Evolutionary conservation across 2,888 invertebrate genomes (phyloP), one percentile per base, ranked within the genome.

Genomic region (Cremastinae sp.): DNA sequence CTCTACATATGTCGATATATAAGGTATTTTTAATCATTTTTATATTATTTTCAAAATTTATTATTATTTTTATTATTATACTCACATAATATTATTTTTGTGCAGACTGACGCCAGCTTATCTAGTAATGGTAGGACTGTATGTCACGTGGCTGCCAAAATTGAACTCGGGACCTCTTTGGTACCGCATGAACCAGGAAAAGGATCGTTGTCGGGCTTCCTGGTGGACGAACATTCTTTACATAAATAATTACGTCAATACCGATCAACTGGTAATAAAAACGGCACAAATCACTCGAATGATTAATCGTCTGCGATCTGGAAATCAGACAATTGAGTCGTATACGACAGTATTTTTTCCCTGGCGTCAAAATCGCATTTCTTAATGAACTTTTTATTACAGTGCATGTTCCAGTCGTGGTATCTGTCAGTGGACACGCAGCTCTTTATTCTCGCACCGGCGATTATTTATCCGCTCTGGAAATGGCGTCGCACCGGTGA

Each of bases 171-270:
- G 96, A 0, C 96, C 96, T 0, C 90, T 95, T 54, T 96, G 96
- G 96, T 90, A 92, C 14, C 91, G 91, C 78, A 91, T 94, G 76
- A 79, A 78, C 53, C 69, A 84, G 41, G 88, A 88, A 76, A 91
- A 92, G 79, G 91, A 93, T 56, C 90, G 94, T 69, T 95, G 95
- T 81, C 86, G 91, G 78, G 89, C 90, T 0, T 93, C 93, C 0
- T 95, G 95, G 95, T 95, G 95, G 95, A 88, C 93, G 0, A 95
- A 95, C 86, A 90, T 95, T 49, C 87, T 95, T 36, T 95, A 95
- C 86, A 91, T 95, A 58, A 95, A 95, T 84, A 95, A 95, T 85
- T 95, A 95, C 83, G 90, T 94, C 10, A 92, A 92, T 54, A 93
- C 93, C 1, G 93, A 94, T 79, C 88, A 92, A 82, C 83, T 94